Base-by-base conservation (phyloP, 35 echinoderm and acorn worm genomes). In the Hemicentrotus pulcherrimus region DNA sequence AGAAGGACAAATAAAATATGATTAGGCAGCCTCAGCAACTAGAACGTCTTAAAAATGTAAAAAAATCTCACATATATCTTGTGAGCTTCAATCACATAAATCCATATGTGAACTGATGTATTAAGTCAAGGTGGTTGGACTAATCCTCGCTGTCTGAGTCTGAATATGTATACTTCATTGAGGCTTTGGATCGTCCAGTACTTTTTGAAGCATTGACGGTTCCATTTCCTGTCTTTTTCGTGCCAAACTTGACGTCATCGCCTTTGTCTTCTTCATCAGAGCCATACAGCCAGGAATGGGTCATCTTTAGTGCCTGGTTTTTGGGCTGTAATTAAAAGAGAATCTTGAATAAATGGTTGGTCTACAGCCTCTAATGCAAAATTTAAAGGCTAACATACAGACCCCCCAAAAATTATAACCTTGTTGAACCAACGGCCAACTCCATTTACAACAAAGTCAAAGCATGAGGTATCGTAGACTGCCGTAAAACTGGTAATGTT, bases 81-180 rank as follows among this genome's bases (percentile, higher is more conserved):
- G 35, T 41, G 35, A 41, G 35, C 35, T 41, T 41, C 0, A 41
- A 41, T 55, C 50, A 9, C 15, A 15, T 55, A 10, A 55, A 55
- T 14, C 50, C 15, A 15, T 55, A 55, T 55, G 9, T 55, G 50
- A 55, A 55, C 3, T 78, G 19, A 78, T 78, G 19, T 22, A n/a
- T n/a, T n/a, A 78, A 28, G 65, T 78, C 65, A 78, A 78, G 65
- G 65, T 78, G 9, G 28, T 78, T 90, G 10, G 52, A 14, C 91
- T 94, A 95, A 91, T 94, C 59, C 31, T 95, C 96, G 71, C 92
- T 94, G 19, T 97, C 96, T n/a, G 91, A 90, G 30, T 98, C 97
- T 35, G 55, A 95, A 95, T 95, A 98, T 13, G 93, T 98, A 91
- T 98, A 98, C 92, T 98, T 96, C 86, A 98, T 93, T 31, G 97